Percentiles rank a stretch among this genome's conserved stretches.
These are phyloP conservation scores for Dryobota labecula DNA, from an alignment of 2,888 invertebrate species.

Conservation along the genomic window DNA sequence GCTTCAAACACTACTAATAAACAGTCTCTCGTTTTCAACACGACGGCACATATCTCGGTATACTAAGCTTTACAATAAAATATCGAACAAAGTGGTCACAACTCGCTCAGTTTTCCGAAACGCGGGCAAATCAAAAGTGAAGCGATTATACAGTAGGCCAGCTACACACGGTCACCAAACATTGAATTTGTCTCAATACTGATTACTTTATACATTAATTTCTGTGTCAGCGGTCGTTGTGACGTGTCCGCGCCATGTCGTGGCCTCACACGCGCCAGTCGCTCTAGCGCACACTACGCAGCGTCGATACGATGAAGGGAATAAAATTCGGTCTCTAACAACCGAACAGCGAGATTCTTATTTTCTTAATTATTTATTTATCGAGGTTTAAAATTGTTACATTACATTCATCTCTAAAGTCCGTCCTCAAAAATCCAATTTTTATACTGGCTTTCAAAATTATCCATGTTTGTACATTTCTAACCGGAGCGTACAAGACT, in stretches of 20 bases:
- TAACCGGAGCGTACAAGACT: conserved; percentile 19
- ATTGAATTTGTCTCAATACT: conserved; percentile 68
- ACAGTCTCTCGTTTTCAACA: conserved; percentile 79
- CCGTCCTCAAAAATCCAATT: conserved; percentile 40
- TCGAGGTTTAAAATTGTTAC: conserved; percentile 43
- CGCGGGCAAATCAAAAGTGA: conserved; percentile 60
- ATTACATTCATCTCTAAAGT: conserved; percentile 36
- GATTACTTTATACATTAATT: conserved; percentile 64
- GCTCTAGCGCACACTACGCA: conserved; percentile 46
- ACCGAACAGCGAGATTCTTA: conserved; percentile 60
- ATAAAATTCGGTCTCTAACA: conserved; percentile 43
- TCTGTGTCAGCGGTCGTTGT: conserved; percentile 48
- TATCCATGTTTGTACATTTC: conserved; percentile 48
- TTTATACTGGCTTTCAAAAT: conserved; percentile 50
- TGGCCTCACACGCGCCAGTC: conserved; percentile 51
- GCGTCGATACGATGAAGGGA: conserved; percentile 52
- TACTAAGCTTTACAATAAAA: conserved; percentile 69
- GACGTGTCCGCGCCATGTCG: conserved; percentile 55
- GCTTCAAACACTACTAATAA: conserved; percentile 77
- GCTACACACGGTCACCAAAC: conserved; percentile 70
- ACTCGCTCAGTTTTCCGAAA: conserved; percentile 49
- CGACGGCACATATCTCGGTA: conserved; percentile 68
- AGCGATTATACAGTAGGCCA: conserved; percentile 74
- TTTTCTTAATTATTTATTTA: conserved; percentile 48
- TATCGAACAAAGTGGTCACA: conserved; percentile 62